Percentiles rank a stretch among this genome's conserved stretches.
Conservation (phyloP, 2,113 vertebrate genomes). For the Xenopus borealis region DNA sequence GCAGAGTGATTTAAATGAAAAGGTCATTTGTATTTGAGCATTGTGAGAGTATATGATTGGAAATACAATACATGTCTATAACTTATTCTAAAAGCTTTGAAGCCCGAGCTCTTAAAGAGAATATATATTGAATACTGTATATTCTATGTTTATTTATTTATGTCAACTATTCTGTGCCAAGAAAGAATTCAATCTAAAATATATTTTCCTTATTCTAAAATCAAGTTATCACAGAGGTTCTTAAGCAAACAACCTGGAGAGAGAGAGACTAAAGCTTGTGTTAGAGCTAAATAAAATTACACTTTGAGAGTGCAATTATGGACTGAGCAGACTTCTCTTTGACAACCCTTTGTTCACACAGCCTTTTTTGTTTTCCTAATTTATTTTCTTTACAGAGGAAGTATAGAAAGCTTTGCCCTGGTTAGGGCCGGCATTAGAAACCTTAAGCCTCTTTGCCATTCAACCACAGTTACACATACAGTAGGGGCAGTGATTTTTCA, state of each 20-base stretch:
- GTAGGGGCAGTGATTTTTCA: constrained; percentile 76
- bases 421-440: constrained; percentile 86
- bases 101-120: too few species aligned
- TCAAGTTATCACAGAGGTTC: constrained; percentile 72
- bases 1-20: too few species aligned
- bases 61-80: too few species aligned
- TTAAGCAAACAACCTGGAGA: constrained; percentile 55
- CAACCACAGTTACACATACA: constrained; percentile 81
- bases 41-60: too few species aligned
- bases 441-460: constrained; percentile 73
- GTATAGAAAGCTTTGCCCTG: constrained; percentile 82
- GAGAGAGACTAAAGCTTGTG: constrained; percentile 27
- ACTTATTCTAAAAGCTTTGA: too few species aligned
- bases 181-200: too few species aligned
- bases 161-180: too few species aligned
- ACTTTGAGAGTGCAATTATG: constrained; percentile 38
- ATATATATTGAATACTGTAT: too few species aligned
- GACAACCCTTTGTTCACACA: constrained; percentile 76
- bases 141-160: too few species aligned
- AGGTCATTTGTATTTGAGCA: too few species aligned
- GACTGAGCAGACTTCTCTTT: constrained; percentile 54
- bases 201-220: not conserved
- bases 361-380: constrained; percentile 53
- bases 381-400: constrained; percentile 72
- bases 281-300: constrained; percentile 32